phyloP scores from a whole-genome alignment of 2,113 vertebrate species.

The Miniopterus natalensis region DNA sequence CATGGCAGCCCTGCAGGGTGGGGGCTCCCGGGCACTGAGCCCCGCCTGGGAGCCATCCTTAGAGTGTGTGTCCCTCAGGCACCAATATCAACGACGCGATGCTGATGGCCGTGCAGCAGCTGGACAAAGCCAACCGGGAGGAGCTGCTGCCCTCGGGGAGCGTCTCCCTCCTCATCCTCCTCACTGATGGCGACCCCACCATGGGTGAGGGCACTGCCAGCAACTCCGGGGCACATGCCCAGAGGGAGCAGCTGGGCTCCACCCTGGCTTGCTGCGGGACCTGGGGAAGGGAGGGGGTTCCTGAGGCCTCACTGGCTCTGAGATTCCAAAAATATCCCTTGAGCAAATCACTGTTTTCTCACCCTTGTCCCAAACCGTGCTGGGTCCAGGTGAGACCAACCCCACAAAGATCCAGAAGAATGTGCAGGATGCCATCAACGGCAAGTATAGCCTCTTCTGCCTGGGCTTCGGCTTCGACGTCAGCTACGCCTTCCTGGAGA shows the following conservation, averaged over 20 bases:
- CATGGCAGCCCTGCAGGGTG: too few relatives aligned
- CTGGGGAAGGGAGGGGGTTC: background rate
- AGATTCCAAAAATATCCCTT: background rate
- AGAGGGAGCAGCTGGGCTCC: conserved; percentile 79
- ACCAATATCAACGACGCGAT: conserved; percentile 92
- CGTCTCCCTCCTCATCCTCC: conserved; percentile 93
- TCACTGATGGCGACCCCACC: conserved; percentile 96
- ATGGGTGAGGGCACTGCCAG: conserved; percentile 84
- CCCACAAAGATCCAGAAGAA: conserved; percentile 88
- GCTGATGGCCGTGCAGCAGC: conserved; percentile 85
- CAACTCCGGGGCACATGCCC: background rate
- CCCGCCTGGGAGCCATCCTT: background rate
- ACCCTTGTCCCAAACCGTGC: background rate
- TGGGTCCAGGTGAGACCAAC: conserved; percentile 84
- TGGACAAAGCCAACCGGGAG: conserved; percentile 80
- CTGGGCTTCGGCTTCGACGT: conserved; percentile 95
- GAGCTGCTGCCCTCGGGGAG: conserved; percentile 84
- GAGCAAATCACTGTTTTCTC: background rate
- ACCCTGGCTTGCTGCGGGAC: conserved; percentile 83
- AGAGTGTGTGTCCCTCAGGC: conserved; percentile 79
- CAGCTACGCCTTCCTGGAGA: conserved; percentile 93
- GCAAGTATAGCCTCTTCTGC: conserved; percentile 91
- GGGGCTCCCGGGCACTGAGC: accelerated
- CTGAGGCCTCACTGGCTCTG: background rate
- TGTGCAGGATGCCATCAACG: conserved; percentile 84